Conservation (phyloP, 2,888 invertebrate species). For the Chrysolina americana region DNA sequence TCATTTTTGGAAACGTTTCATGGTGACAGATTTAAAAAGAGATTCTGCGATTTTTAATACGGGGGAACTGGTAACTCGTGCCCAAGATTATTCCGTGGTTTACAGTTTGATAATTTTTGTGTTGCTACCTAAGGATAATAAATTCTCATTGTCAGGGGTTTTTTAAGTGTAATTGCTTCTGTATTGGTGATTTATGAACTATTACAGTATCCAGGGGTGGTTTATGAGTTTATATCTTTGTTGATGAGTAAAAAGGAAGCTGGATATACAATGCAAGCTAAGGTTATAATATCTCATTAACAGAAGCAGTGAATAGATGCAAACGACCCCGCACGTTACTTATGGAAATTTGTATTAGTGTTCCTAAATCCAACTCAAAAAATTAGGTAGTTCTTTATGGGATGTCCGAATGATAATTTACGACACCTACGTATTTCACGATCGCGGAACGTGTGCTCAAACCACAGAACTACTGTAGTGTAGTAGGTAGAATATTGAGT, state of each 20-base stretch:
- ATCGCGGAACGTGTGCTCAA: too few relatives aligned
- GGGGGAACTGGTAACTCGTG: constrained; percentile 39
- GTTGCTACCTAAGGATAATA: constrained; percentile 35
- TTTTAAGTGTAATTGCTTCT: constrained; percentile 38
- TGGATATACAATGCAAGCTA: not conserved
- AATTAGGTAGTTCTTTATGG: too few relatives aligned
- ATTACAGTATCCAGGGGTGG: constrained; percentile 12
- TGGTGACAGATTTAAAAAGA: constrained; percentile 39
- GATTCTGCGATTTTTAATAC: constrained; percentile 23
- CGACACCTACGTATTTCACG: too few relatives aligned
- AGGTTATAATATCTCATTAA: too few relatives aligned
- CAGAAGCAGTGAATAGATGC: too few relatives aligned
- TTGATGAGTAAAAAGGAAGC: not conserved
- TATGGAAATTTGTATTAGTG: too few relatives aligned
- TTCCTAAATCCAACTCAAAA: too few relatives aligned
- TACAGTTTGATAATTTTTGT: constrained; percentile 35
- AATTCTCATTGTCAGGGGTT: constrained; percentile 37
- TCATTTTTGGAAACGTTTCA: constrained; percentile 28
- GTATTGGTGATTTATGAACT: constrained; percentile 41
- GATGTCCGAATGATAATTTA: too few relatives aligned
- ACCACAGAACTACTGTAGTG: too few relatives aligned
- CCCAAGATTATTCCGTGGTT: constrained; percentile 36
- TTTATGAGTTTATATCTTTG: not conserved
- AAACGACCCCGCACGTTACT: too few relatives aligned
- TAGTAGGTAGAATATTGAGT: too few relatives aligned